A percentile compares a stretch with the other conserved stretches of the same genome.
phyloP scores from a whole-genome alignment of 1,140 invertebrate genomes.

The Sarcophaga bullata region DNA sequence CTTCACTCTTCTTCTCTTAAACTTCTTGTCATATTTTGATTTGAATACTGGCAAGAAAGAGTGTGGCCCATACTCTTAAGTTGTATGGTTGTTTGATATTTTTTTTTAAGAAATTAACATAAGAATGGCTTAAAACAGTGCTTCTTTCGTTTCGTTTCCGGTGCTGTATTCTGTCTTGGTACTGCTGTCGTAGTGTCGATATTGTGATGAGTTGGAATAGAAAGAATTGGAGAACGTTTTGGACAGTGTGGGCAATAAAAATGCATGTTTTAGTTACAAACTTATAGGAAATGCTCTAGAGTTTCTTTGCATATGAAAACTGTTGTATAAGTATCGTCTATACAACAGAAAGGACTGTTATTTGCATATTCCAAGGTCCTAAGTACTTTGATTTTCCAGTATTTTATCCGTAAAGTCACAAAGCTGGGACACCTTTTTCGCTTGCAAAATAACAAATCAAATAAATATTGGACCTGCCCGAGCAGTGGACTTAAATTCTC shows the following conservation, averaged over 20 bases:
- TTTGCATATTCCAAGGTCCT: too few relatives aligned
- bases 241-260: background rate
- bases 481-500: too few relatives aligned
- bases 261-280: too few relatives aligned
- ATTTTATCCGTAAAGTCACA: too few relatives aligned
- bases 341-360: too few relatives aligned
- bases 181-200: constrained; percentile 1
- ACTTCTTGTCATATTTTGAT: constrained; percentile 10
- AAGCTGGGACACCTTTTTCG: too few relatives aligned
- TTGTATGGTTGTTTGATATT: background rate
- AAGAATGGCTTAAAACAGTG: constrained; percentile 19
- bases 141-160: constrained; percentile 16
- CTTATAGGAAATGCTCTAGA: too few relatives aligned
- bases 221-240: background rate
- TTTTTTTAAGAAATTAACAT: constrained; percentile 39
- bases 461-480: too few relatives aligned
- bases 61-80: background rate
- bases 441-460: too few relatives aligned
- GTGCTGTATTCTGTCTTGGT: background rate
- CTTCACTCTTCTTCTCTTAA: background rate
- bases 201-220: background rate
- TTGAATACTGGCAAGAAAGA: background rate
- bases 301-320: too few relatives aligned
- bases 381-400: background rate
- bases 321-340: too few relatives aligned